Evolutionary conservation across 2,888 invertebrate genomes (phyloP), one percentile per base, ranked within the genome.

Genomic region (Andricus curvator): DNA sequence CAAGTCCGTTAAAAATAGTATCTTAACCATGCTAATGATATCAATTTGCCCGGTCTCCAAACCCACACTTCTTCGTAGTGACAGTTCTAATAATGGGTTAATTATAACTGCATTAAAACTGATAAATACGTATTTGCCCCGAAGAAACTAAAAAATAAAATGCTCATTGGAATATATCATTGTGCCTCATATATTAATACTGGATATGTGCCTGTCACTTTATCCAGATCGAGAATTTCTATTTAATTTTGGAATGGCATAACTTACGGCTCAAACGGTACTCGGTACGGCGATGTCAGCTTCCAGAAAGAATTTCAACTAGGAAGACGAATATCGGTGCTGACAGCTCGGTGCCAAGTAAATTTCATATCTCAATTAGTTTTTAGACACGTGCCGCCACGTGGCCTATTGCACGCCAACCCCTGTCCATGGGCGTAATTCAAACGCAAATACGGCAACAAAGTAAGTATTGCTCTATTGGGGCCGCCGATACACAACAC

Each of bases 351-450:
- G 87, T 85, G 86, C 87, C 90, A 90, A 91, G 89, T 91, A 91
- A 92, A 92, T 92, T 92, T 90, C 89, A 91, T 88, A 89, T 92
- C 91, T 91, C 92, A 92, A 92, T 92, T 92, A 92, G 91, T 92
- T 92, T 90, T 89, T 86, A 78, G 87, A 80, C 92, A 92, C 92
- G 92, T 85, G 92, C 82, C 89, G 92, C 78, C 92, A 89, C 92
- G 92, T 92, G 92, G 80, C 86, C 65, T 66, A 85, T 85, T 84
- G 86, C 81, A 83, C 77, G 82, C 78, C 70, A 77, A 56, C 70
- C 25, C 37, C 78, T 80, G 81, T 77, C 79, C 80, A 77, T 83
- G 85, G 85, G 85, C 85, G 89, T 90, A 90, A 89, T 89, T 89
- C 88, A 86, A 90, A 89, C 87, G 87, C 88, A 89, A 89, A 90